Base-by-base conservation (phyloP, 2,797 vertebrate species). In the Sebastes oblongus region DNA sequence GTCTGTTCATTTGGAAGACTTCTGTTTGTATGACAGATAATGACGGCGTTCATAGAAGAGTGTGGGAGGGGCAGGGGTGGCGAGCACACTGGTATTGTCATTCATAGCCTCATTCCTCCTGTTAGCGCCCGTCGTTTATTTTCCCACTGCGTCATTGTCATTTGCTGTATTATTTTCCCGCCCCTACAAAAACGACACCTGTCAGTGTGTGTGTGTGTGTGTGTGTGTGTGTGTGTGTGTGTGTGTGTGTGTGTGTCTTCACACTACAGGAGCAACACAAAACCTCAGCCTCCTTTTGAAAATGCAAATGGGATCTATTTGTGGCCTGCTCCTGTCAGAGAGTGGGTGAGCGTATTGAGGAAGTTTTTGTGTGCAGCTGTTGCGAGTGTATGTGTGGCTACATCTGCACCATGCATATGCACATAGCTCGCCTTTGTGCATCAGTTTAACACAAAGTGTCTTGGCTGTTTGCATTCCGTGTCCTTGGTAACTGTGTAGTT, bases 291-390 rank as follows among this genome's bases (percentile, higher is more conserved):
- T 89, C 86, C 84, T 78, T 39, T 91, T 84, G 86, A 92, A 94
- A 93, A 94, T 94, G 91, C 85, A 94, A 93, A 94, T 95, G 13
- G 58, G 39, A 92, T 95, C 91, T 93, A 92, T 94, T 94, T 92
- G 85, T 85, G 90, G 87, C 76, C 62, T 68, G 79, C 84, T 91
- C 90, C 86, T 89, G 91, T 92, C 90, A 86, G 62, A 74, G 86
- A 86, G 78, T 81, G 85, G 75, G 89, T 85, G 88, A 86, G 81
- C 30, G 39, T 78, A 81, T 90, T 89, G 79, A 83, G 78, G 82
- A 85, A 80, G 81, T 88, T 86, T 89, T 84, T 90, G 65, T 29
- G 59, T 66, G 80, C 70, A 72, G 61, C 67, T 86, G 73, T 78
- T 78, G 75, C 39, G 69, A 32, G 66, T 52, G 66, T 42, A 13